Base-by-base conservation (phyloP, 2,113 vertebrate genomes). In the Perccottus glenii region DNA sequence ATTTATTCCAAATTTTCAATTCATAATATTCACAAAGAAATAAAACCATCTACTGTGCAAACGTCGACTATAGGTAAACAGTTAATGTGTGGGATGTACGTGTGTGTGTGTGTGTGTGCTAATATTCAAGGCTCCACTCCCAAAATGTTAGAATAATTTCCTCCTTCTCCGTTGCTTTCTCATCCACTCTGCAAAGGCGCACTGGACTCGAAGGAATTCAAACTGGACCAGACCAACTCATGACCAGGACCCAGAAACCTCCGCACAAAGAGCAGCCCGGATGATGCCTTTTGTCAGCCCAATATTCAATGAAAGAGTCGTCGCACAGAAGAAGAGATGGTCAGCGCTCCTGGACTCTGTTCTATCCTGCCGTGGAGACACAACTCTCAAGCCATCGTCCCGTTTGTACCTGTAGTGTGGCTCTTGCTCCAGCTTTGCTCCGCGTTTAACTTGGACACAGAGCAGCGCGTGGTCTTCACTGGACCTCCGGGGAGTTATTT, bases 361-460 rank as follows among this genome's bases (percentile, higher is more conserved):
- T 15, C 66, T 40, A 5, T 44, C 60, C 59, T 48, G 50, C 47
- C 53, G 5, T 3, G 52, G 73, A 61, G 57, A 7, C 66, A 55
- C 40, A 2, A 66, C n/a, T 12, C 52, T 50, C 35, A 9, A 0
- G 1, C 5, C 64, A 6, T 59, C 44, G 60, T 35, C 66, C 50
- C 76, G 60, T 10, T 62, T 9, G 60, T 63, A 46, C 58, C 71
- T 55, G 67, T 57, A 40, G 49, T 48, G 46, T 4, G 61, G 74
- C 8, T 67, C 11, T 3, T 77, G 43, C 7, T 71, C 11, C 81
- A 81, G 46, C 67, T 85, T 10, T 85, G 87, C 60, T 62, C 68
- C 1, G 70, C 84, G 3, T 91, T 91, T 81, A 91, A 91, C 68
- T 49, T 91, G 78, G 89, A 91, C 76, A 33, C 75, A 10, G 85